Evolutionary conservation across 2,888 invertebrate species (phyloP).

Genomic region (Caradrina clavipalpis): DNA sequence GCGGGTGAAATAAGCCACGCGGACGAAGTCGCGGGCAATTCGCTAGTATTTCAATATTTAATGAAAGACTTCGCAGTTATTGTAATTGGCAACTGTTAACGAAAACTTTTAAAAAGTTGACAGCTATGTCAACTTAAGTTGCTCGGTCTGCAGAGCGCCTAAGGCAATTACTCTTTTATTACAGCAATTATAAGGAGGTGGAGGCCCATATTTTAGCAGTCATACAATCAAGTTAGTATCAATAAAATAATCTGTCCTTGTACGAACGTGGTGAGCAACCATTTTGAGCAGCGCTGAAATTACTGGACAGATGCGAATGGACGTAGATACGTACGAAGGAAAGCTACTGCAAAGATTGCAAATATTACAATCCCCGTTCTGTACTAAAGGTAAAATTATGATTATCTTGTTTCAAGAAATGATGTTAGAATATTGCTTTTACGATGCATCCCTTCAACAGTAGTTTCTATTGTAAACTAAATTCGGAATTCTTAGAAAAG

Average conservation of each 20-base stretch:
- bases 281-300: background rate
- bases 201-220: background rate
- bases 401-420: too few relatives aligned
- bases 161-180: background rate
- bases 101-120: too few relatives aligned
- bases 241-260: background rate
- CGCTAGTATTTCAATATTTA: too few relatives aligned
- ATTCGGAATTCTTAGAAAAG: conserved; percentile 39
- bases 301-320: background rate
- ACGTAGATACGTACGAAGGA: background rate
- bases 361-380: too few relatives aligned
- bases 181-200: background rate
- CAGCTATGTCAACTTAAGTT: too few relatives aligned
- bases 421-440: background rate
- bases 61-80: too few relatives aligned
- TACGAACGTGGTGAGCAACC: background rate
- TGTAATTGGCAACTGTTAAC: too few relatives aligned
- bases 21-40: too few relatives aligned
- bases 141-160: too few relatives aligned
- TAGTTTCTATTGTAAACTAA: conserved; percentile 22
- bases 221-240: background rate
- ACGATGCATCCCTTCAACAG: background rate
- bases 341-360: too few relatives aligned
- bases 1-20: too few relatives aligned
- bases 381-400: too few relatives aligned